Base-by-base conservation (phyloP, 2,113 vertebrate species). In the Cynoglossus semilaevis region DNA sequence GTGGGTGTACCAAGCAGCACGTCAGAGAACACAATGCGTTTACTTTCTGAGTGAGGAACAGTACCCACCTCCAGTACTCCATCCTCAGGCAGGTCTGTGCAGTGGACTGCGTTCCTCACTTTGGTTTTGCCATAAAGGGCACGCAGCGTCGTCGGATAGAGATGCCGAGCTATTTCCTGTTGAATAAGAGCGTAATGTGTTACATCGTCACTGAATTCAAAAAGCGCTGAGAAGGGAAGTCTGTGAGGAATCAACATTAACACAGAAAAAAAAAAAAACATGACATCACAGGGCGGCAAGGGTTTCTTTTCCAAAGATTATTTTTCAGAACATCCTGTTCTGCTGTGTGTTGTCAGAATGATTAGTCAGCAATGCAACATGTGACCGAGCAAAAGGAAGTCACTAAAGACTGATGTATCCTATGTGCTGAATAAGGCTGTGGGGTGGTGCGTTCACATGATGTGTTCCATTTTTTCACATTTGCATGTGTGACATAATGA, bases 21-120 rank as follows among this genome's bases (percentile, higher is more conserved):
- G 51, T 2, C 9, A 53, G 49, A 14, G 41, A 35, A 29, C 3
- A 53, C 51, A 55, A 15, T 38, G 52, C 40, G 45, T 5, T 36
- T 10, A 10, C 8, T 48, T 52, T 29, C 17, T n/a, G n/a, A 43
- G 16, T 61, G 45, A 51, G 22, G 22, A 29, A 8, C 11, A 7
- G 15, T 51, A 70, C 80, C 61, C 88, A 98, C 97, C 93, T 99
- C 96, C 73, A 98, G 55, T n/a, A 93, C 74, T 2, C 92, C 82
- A 15, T 99, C 97, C 58, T 98, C 95, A 1, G 94, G 94, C 46
- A 99, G 91, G 76, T 99, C 97, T 0, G 96, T 97, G 48, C 95
- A 98, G 83, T 99, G 97, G 29, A 98, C 86, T 0, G 91, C 93
- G 66, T 98, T 99, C 74, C 93, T 95, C 73, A 95, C 82, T 87